Conservation (phyloP, 2,113 vertebrate genomes). For the Suricata suricatta region DNA sequence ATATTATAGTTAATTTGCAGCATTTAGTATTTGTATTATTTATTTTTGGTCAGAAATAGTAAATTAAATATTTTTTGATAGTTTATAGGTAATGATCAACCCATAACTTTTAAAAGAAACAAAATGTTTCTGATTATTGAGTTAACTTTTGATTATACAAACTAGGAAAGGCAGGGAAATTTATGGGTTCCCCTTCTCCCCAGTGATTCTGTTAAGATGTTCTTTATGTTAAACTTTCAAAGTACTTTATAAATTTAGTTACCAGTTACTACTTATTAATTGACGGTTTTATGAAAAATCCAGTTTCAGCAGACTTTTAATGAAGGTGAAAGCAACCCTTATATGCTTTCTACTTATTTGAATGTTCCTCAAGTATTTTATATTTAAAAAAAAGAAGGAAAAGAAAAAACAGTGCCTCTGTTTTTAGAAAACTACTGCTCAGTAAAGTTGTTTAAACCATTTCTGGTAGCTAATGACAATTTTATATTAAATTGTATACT, state of each 20-base stretch:
- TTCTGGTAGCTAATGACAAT: conserved; percentile 93
- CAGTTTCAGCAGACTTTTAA: conserved; percentile 89
- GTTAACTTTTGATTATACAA: conserved; percentile 86
- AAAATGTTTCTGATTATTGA: conserved; percentile 88
- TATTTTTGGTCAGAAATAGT: conserved; percentile 90
- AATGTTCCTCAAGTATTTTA: conserved; percentile 95
- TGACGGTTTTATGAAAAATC: conserved; percentile 85
- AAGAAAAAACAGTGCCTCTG: conserved; percentile 92
- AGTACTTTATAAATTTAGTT: conserved; percentile 88
- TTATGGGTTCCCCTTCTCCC: conserved; percentile 85
- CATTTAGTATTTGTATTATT: conserved; percentile 90
- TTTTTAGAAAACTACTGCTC: conserved; percentile 92
- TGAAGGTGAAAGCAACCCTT: conserved; percentile 87
- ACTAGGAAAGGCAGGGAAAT: conserved; percentile 89
- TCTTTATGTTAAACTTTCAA: conserved; percentile 86
- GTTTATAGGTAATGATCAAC: conserved; percentile 88
- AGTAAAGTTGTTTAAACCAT: conserved; percentile 91
- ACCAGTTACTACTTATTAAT: conserved; percentile 85
- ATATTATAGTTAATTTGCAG: conserved; percentile 90
- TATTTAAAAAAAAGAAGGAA: conserved; percentile 84
- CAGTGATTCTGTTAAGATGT: conserved; percentile 82
- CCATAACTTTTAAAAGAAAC: conserved; percentile 87
- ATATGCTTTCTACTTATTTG: conserved; percentile 91
- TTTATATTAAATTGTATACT: conserved; percentile 94
- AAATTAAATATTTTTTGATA: conserved; percentile 92